Evolutionary conservation across 2,888 invertebrate genomes (phyloP).

Genomic region (Hymenopus coronatus): DNA sequence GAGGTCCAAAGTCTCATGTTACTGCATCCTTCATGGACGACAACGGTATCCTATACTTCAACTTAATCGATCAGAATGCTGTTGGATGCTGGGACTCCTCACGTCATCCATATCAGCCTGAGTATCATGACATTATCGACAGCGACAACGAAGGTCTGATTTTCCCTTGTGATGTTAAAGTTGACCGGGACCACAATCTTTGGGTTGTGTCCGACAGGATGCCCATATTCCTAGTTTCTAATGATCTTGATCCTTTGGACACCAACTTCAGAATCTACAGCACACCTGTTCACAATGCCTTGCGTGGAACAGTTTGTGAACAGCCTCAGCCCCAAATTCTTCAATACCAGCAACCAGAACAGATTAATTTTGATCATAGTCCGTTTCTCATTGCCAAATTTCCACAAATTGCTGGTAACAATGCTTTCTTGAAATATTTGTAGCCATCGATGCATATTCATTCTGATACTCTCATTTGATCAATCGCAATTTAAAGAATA

Average conservation of each 20-base stretch:
- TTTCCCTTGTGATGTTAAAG: conserved; percentile 77
- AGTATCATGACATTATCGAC: conserved; percentile 63
- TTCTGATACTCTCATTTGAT: too few species aligned
- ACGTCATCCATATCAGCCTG: conserved; percentile 59
- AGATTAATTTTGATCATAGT: not conserved
- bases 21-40: conserved; percentile 74
- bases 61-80: conserved; percentile 75
- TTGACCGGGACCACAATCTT: conserved; percentile 61
- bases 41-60: conserved; percentile 71
- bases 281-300: conserved; percentile 62
- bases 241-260: conserved; percentile 68
- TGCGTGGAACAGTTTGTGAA: conserved; percentile 73
- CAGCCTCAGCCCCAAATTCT: not conserved
- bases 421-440: not conserved
- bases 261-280: conserved; percentile 75
- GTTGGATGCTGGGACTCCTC: conserved; percentile 81
- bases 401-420: not conserved
- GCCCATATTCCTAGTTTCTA: conserved; percentile 70
- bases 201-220: conserved; percentile 83
- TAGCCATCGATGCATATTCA: too few species aligned
- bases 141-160: conserved; percentile 72
- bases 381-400: not conserved
- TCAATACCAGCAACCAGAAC: not conserved
- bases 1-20: conserved; percentile 67
- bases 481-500: too few species aligned